Evolutionary conservation across 2,113 vertebrate species (phyloP), one percentile per base, ranked within the genome.

Genomic region (Bufo gargarizans): DNA sequence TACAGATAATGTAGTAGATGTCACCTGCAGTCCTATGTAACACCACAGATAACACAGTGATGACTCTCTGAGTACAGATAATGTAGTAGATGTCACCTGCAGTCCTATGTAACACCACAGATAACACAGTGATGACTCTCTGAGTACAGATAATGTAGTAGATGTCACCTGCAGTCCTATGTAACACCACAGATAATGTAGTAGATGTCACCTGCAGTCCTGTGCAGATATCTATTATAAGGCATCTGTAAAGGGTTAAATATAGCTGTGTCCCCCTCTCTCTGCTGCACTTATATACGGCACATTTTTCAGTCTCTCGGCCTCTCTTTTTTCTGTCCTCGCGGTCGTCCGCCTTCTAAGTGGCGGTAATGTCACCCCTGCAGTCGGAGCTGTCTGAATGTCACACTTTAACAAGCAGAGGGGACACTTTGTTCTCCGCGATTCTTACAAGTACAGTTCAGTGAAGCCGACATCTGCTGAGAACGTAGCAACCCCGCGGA

Each of bases 211-310:
- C 59, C 59, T 61, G 59, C 56, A 59, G 16, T 61, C 16, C 59
- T 61, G 19, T 61, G 59, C 3, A 61, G 33, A 53, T 9, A 53
- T 9, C 53, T 4, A 11, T 59, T 16, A 63, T 63, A 63, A 6
- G 0, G 0, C 17, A 63, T 9, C 11, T 43, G 22, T 53, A 53
- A n/a, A 10, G 17, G 47, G 20, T 53, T 50, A 77, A 20, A 4
- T 5, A 6, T 45, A 0, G 1, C 3, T 47, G 2, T 2, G 12
- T 43, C 1, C 69, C 11, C 7, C 47, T 2, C 1, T 8, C 10
- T 4, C 6, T 20, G 72, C 17, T 76, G 14, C 16, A 4, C 17
- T 14, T 19, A 19, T 76, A 49, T 50, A 3, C 11, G 1, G 7
- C 19, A 10, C 10, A 55, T n/a, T 50, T 8, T n/a, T 3, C 19